Evolutionary conservation across 2,888 invertebrate genomes (phyloP).

Genomic region (Drosophila robusta): DNA sequence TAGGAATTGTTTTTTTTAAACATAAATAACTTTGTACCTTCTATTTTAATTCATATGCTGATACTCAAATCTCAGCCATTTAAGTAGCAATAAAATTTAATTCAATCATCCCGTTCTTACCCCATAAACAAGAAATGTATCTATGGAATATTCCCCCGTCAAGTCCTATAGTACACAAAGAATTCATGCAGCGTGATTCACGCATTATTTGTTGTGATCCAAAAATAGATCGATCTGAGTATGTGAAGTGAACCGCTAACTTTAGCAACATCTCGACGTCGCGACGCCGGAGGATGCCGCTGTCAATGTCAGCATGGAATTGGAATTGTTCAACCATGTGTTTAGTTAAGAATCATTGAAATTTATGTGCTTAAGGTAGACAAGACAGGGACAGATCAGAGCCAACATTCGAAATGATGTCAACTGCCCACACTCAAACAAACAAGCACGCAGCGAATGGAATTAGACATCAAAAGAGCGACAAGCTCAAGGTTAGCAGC

Average conservation of each 20-base stretch:
- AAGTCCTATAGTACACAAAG: conserved; percentile 36
- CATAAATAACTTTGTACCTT: neutral
- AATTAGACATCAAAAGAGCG: conserved; percentile 10
- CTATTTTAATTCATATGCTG: neutral
- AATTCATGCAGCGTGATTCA: conserved; percentile 63
- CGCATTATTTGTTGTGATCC: conserved; percentile 30
- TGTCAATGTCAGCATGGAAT: conserved; percentile 71
- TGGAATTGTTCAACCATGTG: conserved; percentile 37
- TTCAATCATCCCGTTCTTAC: conserved; percentile 17
- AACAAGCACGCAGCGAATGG: neutral
- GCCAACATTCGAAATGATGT: conserved; percentile 41
- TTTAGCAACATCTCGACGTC: conserved; percentile 26
- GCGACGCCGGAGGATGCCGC: conserved; percentile 51
- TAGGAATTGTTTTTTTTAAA: neutral
- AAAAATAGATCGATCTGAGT: conserved; percentile 55
- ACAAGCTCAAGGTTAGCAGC: conserved; percentile 59
- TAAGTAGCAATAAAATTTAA: conserved; percentile 25
- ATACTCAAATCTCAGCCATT: neutral
- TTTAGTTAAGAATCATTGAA: conserved; percentile 34
- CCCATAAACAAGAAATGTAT: conserved; percentile 20
- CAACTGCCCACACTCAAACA: conserved; percentile 36
- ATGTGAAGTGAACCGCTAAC: conserved; percentile 43
- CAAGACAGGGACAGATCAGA: conserved; percentile 9
- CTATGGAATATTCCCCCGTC: conserved; percentile 42
- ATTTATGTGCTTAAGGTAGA: conserved; percentile 21